These are phyloP conservation scores for Gallinago paraguaiae DNA, from an alignment of 2,113 vertebrate genomes.

Conservation along the genomic window DNA sequence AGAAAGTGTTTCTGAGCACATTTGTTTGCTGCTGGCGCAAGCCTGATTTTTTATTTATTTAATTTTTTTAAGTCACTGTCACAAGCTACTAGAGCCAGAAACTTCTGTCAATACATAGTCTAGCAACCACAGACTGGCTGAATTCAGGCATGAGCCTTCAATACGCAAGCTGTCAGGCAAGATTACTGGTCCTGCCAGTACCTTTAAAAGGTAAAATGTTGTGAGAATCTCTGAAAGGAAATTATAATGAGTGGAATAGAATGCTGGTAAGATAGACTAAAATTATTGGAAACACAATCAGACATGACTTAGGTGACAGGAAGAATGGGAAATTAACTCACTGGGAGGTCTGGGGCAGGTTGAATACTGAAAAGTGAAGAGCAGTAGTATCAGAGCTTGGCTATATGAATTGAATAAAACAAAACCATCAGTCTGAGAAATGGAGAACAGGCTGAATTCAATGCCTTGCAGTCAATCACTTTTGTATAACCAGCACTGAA, in stretches of 20 bases:
- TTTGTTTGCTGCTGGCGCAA: not conserved
- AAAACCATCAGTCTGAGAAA: not conserved
- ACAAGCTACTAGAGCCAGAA: not conserved
- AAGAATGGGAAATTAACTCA: not conserved
- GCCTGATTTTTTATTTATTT: not conserved
- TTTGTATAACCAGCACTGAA: not conserved
- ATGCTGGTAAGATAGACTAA: not conserved
- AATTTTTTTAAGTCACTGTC: not conserved
- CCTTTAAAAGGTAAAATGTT: not conserved
- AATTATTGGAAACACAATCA: not conserved
- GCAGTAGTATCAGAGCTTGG: not conserved
- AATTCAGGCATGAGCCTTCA: not conserved
- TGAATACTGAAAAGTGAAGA: not conserved
- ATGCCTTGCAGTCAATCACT: not conserved
- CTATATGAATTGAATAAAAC: not conserved
- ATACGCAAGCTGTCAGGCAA: not conserved
- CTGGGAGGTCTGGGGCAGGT: not conserved
- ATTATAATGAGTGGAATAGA: not conserved
- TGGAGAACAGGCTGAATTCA: not conserved
- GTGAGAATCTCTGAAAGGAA: not conserved
- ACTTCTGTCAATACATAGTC: not conserved
- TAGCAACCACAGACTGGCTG: not conserved
- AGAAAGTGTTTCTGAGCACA: not conserved
- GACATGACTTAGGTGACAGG: not conserved
- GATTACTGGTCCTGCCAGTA: not conserved